These are phyloP conservation scores for Glyptemys insculpta DNA, from an alignment of 2,797 vertebrate species.

Conservation along the genomic window DNA sequence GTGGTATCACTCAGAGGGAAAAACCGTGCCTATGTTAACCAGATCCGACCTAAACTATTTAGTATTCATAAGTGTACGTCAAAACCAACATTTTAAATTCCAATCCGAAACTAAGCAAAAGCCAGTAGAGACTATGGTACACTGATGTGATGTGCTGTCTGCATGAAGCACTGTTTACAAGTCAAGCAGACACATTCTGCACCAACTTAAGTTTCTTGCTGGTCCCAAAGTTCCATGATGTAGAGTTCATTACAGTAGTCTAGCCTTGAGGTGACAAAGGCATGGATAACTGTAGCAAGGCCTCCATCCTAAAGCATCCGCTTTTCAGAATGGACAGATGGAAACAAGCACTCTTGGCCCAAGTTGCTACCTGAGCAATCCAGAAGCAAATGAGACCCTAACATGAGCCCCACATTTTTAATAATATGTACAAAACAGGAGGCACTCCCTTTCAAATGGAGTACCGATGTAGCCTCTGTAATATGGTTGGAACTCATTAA, in stretches of 20 bases:
- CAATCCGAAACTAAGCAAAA: background rate
- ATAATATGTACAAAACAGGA: background rate
- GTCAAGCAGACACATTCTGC: background rate
- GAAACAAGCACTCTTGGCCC: background rate
- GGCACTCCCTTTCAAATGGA: background rate
- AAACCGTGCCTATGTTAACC: background rate
- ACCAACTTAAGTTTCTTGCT: background rate
- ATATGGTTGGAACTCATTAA: background rate
- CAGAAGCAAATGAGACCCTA: background rate
- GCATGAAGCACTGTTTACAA: background rate
- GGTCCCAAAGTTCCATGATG: background rate
- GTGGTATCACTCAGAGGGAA: rapidly evolving
- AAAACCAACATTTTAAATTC: background rate
- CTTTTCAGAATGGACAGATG: background rate
- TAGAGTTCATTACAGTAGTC: background rate
- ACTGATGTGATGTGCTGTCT: background rate
- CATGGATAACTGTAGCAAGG: background rate
- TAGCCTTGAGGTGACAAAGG: background rate
- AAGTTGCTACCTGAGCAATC: background rate
- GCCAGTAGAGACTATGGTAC: background rate
- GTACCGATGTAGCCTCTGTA: background rate
- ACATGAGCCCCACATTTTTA: background rate
- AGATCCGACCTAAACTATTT: background rate
- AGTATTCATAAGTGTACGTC: background rate
- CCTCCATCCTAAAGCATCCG: background rate